Base-by-base conservation (phyloP, 2,888 invertebrate genomes). In the Drosophila koepferae region DNA sequence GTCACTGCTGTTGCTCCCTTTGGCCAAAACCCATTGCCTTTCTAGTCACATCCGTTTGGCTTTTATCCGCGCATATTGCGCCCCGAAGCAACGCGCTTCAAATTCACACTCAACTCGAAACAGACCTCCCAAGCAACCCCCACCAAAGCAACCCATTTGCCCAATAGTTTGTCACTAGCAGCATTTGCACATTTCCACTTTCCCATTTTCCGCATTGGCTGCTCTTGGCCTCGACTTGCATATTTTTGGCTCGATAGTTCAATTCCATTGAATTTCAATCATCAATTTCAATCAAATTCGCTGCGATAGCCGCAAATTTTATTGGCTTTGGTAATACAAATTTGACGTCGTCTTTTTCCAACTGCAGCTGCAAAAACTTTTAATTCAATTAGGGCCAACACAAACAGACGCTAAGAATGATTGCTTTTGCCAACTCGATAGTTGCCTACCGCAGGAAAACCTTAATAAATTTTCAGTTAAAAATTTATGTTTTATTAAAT, bases 251-350 rank as follows among this genome's bases (percentile, higher is more conserved):
- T 28, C 12, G 20, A 55, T 28, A 48, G 55, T 72, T 66, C 55
- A 20, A 20, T 20, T 36, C 53, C 63, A 58, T 61, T 63, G 77
- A 67, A 78, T 81, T 73, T 53, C 86, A 74, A 84, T 86, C 80
- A 65, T 80, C 81, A 80, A 84, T 86, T 84, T 86, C 73, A 78
- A 81, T 81, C 76, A 81, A 76, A 81, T 74, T 76, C 63, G 58
- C 67, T 60, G 69, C 69, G 46, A 72, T 62, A 63, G 59, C 62
- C 67, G 44, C 76, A 79, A 69, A 55, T 73, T 72, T 76, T 80
- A 80, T 78, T 78, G 69, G 63, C 65, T 63, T 72, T 74, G 40
- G 72, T 48, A 43, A 61, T 60, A 78, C 72, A 65, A 65, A 61
- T 68, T 63, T 68, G 56, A 62, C 51, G 72, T 12, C 65, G 48